Conservation (phyloP, 1,140 invertebrate genomes). For the Samia ricini region DNA sequence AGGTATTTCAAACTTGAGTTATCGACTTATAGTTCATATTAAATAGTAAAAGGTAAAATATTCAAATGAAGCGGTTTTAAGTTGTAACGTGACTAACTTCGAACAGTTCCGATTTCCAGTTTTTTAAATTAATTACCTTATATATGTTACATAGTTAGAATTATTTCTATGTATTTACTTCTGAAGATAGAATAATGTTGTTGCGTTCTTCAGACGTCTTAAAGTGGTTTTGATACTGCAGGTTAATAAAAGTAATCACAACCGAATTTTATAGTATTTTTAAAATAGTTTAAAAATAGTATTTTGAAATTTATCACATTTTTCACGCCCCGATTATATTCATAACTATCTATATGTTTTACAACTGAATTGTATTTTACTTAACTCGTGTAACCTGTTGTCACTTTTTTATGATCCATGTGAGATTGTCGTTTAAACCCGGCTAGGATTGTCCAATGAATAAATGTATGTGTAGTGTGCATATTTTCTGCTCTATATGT, state of each 20-base stretch:
- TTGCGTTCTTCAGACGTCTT: neutral
- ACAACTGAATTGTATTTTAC: neutral
- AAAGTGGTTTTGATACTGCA: neutral
- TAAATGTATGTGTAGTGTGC: too few relatives aligned
- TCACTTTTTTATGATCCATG: neutral
- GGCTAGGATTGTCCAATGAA: neutral
- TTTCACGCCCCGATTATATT: neutral
- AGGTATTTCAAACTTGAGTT: too few relatives aligned
- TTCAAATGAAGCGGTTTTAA: too few relatives aligned
- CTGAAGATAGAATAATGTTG: neutral
- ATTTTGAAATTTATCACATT: neutral
- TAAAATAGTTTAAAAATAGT: too few relatives aligned
- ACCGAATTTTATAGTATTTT: neutral
- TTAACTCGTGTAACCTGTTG: neutral
- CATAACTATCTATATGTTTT: neutral
- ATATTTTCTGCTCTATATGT: too few relatives aligned
- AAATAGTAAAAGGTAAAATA: too few relatives aligned
- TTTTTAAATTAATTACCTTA: too few relatives aligned
- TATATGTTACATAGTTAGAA: neutral
- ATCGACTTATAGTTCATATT: too few relatives aligned
- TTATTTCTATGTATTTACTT: neutral
- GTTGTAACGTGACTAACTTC: too few relatives aligned
- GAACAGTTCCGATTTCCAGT: too few relatives aligned
- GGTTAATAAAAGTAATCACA: neutral
- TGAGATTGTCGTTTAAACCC: neutral